These are phyloP conservation scores for Drosophila ohnishii DNA, from an alignment of 1,140 invertebrate genomes.

Conservation along the genomic window DNA sequence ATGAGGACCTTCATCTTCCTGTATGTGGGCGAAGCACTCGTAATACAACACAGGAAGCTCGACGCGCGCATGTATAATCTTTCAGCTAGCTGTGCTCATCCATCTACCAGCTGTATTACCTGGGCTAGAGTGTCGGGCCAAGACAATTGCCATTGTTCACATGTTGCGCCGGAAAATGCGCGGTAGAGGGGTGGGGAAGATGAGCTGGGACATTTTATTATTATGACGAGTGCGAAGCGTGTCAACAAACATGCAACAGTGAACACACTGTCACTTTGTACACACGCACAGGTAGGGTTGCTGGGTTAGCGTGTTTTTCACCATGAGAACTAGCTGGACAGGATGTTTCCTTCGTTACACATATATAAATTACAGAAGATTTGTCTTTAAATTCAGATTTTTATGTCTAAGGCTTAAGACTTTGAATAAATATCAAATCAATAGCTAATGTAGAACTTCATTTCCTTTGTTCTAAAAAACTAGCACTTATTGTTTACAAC, in stretches of 20 bases:
- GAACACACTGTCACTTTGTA: constrained; percentile 21
- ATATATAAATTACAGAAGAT: background rate
- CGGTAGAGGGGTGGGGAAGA: background rate
- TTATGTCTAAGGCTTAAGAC: background rate
- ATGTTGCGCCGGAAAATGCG: constrained; percentile 23
- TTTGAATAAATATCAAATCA: too few species aligned
- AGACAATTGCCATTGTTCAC: constrained; percentile 74
- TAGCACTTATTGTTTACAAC: background rate
- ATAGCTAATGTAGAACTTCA: background rate
- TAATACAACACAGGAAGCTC: constrained; percentile 14
- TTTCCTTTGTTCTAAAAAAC: background rate
- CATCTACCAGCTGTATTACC: constrained; percentile 30
- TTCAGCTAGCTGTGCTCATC: constrained; percentile 35
- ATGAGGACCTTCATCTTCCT: background rate
- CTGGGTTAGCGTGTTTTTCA: background rate
- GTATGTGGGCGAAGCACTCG: background rate
- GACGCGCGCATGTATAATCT: constrained; percentile 21
- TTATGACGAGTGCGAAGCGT: constrained; percentile 66
- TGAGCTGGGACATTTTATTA: constrained; percentile 58
- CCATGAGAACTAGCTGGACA: background rate
- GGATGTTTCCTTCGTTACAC: background rate
- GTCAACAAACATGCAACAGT: constrained; percentile 72
- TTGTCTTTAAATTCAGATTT: background rate
- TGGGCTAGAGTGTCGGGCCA: constrained; percentile 54
- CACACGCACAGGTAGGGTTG: constrained; percentile 8